A percentile compares a stretch with the other conserved stretches of the same genome.
phyloP scores from a whole-genome alignment of 2,888 invertebrate species.

The Abscondita cerata region DNA sequence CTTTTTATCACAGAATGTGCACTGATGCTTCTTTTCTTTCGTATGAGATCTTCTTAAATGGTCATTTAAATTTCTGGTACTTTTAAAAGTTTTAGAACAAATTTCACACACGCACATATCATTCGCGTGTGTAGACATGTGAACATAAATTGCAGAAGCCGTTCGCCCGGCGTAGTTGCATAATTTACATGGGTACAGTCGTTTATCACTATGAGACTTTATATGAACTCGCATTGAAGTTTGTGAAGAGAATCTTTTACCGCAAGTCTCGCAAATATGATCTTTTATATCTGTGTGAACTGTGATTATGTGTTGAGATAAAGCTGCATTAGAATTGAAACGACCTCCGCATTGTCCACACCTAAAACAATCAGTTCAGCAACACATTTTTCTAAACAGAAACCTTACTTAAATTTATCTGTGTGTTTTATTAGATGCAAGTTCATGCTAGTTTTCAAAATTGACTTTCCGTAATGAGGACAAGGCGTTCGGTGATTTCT shows the following conservation, averaged over 20 bases:
- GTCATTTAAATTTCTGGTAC: conserved; percentile 47
- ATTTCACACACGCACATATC: conserved; percentile 48
- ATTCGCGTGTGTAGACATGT: conserved; percentile 49
- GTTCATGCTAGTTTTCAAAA: conserved; percentile 47
- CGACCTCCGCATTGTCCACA: conserved; percentile 45
- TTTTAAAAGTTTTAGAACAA: conserved; percentile 51
- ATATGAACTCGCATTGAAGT: conserved; percentile 47
- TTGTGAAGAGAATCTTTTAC: conserved; percentile 48
- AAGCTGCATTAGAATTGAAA: conserved; percentile 46
- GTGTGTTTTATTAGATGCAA: conserved; percentile 47
- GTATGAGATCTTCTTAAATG: conserved; percentile 48
- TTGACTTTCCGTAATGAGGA: conserved; percentile 46
- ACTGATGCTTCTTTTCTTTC: conserved; percentile 47
- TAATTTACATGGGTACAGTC: conserved; percentile 46
- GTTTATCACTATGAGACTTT: conserved; percentile 47
- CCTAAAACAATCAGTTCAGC: conserved; percentile 31
- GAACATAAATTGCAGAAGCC: conserved; percentile 50
- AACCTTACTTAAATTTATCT: conserved; percentile 43
- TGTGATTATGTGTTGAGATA: conserved; percentile 47
- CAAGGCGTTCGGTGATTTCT: conserved; percentile 45
- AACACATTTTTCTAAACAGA: background rate
- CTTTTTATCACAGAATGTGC: conserved; percentile 47
- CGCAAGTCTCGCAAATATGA: conserved; percentile 49
- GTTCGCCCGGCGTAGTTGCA: conserved; percentile 50
- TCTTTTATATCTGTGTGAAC: conserved; percentile 49